Percentiles rank a stretch among this genome's conserved stretches.
phyloP scores from a whole-genome alignment of 2,888 invertebrate species.

The Morpho achilles region DNA sequence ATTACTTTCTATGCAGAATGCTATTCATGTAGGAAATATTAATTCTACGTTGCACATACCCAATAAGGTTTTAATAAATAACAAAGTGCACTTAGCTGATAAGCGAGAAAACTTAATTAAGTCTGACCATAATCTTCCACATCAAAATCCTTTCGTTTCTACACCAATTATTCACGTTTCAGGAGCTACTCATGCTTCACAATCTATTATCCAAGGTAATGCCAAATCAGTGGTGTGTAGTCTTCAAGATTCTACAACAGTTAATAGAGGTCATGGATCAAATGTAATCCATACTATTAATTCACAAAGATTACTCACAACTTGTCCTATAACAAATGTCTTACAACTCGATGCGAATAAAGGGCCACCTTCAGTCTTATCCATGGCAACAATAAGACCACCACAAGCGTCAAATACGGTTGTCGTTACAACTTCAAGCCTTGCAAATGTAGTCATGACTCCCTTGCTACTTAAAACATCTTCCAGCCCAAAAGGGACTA shows the following conservation, averaged over 20 bases:
- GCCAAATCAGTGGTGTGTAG: conserved; percentile 53
- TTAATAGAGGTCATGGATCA: conserved; percentile 50
- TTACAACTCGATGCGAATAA: conserved; percentile 59
- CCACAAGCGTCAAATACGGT: conserved; percentile 48
- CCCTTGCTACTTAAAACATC: conserved; percentile 58
- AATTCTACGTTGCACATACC: conserved; percentile 55
- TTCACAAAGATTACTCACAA: conserved; percentile 55
- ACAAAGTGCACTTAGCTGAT: conserved; percentile 49
- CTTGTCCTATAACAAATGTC: conserved; percentile 50
- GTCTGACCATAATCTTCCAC: conserved; percentile 52
- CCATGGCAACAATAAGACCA: conserved; percentile 58
- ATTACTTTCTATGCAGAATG: conserved; percentile 66
- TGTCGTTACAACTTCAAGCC: conserved; percentile 47
- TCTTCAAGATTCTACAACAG: conserved; percentile 48
- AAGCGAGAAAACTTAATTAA: conserved; percentile 55
- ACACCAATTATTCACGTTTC: conserved; percentile 59
- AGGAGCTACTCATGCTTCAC: conserved; percentile 43
- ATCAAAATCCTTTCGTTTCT: conserved; percentile 42
- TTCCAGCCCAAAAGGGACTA: conserved; percentile 37
- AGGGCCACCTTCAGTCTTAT: conserved; percentile 55
- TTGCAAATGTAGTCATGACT: conserved; percentile 57
- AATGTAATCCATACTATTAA: conserved; percentile 65
- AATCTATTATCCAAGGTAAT: conserved; percentile 56
- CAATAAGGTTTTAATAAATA: conserved; percentile 62
- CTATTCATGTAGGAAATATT: conserved; percentile 54